Base-by-base conservation (phyloP, 2,888 invertebrate genomes). In the Acrocyrtus sp. region DNA sequence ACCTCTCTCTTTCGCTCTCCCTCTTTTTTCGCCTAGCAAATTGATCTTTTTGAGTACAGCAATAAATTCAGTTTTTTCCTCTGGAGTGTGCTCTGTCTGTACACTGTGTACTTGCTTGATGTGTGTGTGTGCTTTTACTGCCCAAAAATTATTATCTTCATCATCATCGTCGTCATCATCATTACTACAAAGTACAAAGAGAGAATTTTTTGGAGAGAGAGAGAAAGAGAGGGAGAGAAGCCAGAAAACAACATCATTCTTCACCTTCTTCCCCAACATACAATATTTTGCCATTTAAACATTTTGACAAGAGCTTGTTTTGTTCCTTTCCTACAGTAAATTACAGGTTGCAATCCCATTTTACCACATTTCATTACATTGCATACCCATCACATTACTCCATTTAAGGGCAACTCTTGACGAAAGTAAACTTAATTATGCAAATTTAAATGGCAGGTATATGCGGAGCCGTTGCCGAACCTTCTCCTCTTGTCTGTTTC, bases 341-440 rank as follows among this genome's bases (percentile, higher is more conserved):
- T 70, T 70, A 63, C 70, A 70, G 70, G 70, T 70, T 70, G 70
- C 57, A 70, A 63, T 63, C 39, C 57, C 41, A 63, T 56, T 63
- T 57, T 57, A 70, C 70, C 63, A 70, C 70, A 70, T 70, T 70
- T 70, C 70, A 63, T 70, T 69, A 69, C 67, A 51, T 54, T 54
- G n/a, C 39, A 41, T 26, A 43, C 61, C 19, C 68, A 69, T 47
- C 62, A 51, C 63, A 70, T 50, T 57, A 70, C 70, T 63, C 70
- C 70, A 70, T 70, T 70, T 63, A 70, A 63, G 63, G 62, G 41
- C 29, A 57, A n/a, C 26, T 62, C 56, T 69, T 51, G 41, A 65
- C 41, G 43, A 56, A 62, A 69, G 70, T 50, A 63, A 70, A 70
- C 70, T 63, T 70, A 70, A 70, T 70, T 70, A 70, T 70, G 70